These are phyloP conservation scores for Euplagia quadripunctaria DNA, from an alignment of 2,888 invertebrate species.

Conservation along the genomic window DNA sequence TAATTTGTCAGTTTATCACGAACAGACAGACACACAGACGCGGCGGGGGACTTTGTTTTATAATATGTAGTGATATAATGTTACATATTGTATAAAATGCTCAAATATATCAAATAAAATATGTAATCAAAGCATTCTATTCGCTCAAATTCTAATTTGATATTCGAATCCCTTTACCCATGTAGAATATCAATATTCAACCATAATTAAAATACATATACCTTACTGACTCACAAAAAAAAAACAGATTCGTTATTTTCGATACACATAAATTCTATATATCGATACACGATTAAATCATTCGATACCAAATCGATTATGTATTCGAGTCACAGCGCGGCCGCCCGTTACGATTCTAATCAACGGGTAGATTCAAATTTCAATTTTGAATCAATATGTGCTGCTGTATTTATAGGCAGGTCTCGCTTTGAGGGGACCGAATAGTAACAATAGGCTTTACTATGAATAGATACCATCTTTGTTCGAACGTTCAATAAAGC, in stretches of 20 bases:
- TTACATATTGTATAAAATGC: too few species aligned
- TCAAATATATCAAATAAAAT: too few species aligned
- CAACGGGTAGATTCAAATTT: slow-evolving; percentile 56
- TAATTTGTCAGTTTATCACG: too few species aligned
- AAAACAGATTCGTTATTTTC: slow-evolving; percentile 28
- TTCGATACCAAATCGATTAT: slow-evolving; percentile 52
- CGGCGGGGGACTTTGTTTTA: too few species aligned
- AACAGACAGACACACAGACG: too few species aligned
- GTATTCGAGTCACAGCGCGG: slow-evolving; percentile 52
- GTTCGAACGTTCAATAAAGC: slow-evolving; percentile 11
- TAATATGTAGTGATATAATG: too few species aligned
- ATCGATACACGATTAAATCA: slow-evolving; percentile 52
- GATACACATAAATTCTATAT: slow-evolving; percentile 34
- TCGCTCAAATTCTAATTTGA: background rate
- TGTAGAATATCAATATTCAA: background rate
- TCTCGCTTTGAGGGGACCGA: slow-evolving; percentile 16
- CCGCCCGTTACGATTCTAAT: slow-evolving; percentile 55
- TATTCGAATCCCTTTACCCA: background rate
- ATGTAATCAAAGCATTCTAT: too few species aligned
- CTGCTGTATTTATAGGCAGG: slow-evolving; percentile 39
- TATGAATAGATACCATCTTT: slow-evolving; percentile 15
- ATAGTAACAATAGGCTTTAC: slow-evolving; percentile 15
- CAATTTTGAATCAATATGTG: slow-evolving; percentile 57
- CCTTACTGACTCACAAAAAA: background rate
- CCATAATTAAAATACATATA: slow-evolving; percentile 11